Percentiles rank a stretch among this genome's conserved stretches.
These are phyloP conservation scores for Mobula hypostoma DNA, from an alignment of 2,113 vertebrate species.

Conservation along the genomic window DNA sequence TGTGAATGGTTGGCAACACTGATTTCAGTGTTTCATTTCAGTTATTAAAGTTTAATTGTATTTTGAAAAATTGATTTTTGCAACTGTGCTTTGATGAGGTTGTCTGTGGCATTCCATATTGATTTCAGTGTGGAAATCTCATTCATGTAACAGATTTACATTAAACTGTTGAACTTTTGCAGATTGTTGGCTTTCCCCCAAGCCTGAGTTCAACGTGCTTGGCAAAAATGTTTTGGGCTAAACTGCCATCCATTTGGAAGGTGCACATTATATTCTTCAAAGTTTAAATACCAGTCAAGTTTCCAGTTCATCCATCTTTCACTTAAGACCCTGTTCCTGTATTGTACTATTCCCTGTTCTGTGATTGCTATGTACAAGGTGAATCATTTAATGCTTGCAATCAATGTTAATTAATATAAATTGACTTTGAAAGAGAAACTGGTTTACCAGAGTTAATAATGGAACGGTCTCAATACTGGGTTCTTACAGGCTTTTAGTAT, in stretches of 20 bases:
- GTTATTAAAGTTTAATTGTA: constrained; percentile 37
- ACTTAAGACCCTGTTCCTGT: neutral
- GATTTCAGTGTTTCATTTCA: constrained; percentile 23
- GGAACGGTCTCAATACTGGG: neutral
- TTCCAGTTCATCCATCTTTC: neutral
- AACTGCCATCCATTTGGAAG: neutral
- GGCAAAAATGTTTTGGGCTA: neutral
- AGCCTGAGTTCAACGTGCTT: neutral
- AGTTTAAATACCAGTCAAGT: neutral
- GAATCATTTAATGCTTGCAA: neutral
- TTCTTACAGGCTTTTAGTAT: neutral
- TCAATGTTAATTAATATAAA: neutral
- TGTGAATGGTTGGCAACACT: neutral
- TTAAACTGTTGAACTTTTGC: neutral
- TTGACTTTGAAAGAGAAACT: neutral
- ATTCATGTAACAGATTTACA: constrained; percentile 28
- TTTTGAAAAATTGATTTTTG: constrained; percentile 34
- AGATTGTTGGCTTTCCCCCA: neutral
- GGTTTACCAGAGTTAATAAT: neutral
- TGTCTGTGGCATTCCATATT: constrained; percentile 23
- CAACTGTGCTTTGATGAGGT: constrained; percentile 23
- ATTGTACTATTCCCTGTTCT: too few species aligned
- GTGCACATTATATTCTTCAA: neutral
- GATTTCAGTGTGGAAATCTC: constrained; percentile 28
- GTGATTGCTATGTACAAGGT: neutral